Conservation (phyloP, 2,113 vertebrate species). For the Malurus alboscapulatus region DNA sequence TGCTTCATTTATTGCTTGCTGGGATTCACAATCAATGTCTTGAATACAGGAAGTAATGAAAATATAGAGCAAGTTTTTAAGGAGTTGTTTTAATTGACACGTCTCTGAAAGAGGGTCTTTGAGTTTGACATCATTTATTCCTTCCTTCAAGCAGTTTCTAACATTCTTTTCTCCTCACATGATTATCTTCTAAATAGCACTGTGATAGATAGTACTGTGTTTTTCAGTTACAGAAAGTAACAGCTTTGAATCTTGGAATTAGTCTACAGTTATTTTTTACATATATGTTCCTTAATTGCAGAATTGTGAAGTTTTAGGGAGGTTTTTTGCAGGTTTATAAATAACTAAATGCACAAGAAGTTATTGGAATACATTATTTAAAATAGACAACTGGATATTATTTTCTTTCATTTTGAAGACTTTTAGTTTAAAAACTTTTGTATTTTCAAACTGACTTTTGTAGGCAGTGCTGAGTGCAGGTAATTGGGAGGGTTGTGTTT, state of each 20-base stretch:
- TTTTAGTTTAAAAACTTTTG: not conserved
- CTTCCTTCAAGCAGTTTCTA: not conserved
- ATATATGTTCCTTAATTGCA: not conserved
- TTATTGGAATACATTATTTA: not conserved
- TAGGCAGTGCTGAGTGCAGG: not conserved
- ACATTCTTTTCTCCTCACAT: not conserved
- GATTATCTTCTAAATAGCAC: not conserved
- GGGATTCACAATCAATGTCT: not conserved
- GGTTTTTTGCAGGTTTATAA: not conserved
- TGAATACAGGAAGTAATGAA: not conserved
- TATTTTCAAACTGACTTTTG: slow-evolving; percentile 4
- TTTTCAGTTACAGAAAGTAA: not conserved
- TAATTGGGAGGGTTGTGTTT: not conserved
- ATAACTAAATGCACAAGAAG: not conserved
- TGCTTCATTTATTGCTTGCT: not conserved
- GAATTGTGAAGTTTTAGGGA: not conserved
- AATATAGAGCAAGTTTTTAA: not conserved
- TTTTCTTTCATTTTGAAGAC: not conserved
- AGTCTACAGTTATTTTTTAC: not conserved
- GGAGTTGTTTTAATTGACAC: not conserved
- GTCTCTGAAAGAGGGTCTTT: not conserved
- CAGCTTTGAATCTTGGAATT: not conserved
- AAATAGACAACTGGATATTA: not conserved
- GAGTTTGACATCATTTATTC: not conserved
- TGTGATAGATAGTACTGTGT: not conserved